phyloP scores from a whole-genome alignment of 2,113 vertebrate genomes.

The Alethe diademata region DNA sequence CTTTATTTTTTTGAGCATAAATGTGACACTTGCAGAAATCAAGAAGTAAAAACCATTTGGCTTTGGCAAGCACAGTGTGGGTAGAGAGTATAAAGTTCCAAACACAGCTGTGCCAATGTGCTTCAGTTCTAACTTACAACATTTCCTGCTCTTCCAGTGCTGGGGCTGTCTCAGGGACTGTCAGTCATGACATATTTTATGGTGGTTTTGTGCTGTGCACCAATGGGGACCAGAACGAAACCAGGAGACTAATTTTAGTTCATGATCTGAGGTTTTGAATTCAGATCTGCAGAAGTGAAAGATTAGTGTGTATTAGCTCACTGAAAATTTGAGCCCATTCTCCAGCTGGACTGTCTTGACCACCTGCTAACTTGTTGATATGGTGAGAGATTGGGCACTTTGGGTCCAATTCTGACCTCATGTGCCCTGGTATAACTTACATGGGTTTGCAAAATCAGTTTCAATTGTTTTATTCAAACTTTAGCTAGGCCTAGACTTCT shows the following conservation, averaged over 20 bases:
- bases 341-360: conserved; percentile 38
- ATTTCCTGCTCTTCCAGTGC: conserved; percentile 34
- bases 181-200: neutral
- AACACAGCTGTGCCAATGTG: conserved; percentile 37
- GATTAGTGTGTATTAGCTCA: conserved; percentile 51
- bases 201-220: conserved; percentile 17
- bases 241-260: conserved; percentile 41
- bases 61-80: neutral
- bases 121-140: neutral
- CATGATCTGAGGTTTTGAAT: conserved; percentile 23
- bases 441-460: neutral
- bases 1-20: neutral
- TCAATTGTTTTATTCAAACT: neutral
- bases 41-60: neutral
- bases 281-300: conserved; percentile 32
- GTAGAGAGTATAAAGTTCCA: conserved; percentile 27
- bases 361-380: conserved; percentile 61
- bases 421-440: neutral
- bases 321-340: conserved; percentile 29
- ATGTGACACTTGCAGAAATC: conserved; percentile 34
- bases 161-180: neutral
- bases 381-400: conserved; percentile 33
- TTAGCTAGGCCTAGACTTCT: neutral
- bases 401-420: conserved; percentile 47
- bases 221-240: conserved; percentile 14